These are phyloP conservation scores for Oophaga pumilio DNA, from an alignment of 2,113 vertebrate species.

Conservation along the genomic window DNA sequence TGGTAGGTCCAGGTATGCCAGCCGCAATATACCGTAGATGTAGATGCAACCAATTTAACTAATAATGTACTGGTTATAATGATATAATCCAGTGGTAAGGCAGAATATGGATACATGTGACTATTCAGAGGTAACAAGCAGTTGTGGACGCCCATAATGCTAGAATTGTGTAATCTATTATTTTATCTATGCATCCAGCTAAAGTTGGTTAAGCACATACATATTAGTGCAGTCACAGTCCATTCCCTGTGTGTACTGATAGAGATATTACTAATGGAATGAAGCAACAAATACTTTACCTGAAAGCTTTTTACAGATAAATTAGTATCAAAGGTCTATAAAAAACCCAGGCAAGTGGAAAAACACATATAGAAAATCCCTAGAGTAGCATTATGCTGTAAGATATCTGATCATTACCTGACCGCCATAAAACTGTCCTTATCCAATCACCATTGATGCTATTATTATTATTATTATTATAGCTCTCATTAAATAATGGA, in stretches of 20 bases:
- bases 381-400: background rate
- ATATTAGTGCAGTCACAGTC: background rate
- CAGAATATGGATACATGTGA: background rate
- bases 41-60: too few species aligned
- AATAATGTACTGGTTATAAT: too few species aligned
- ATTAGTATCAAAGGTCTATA: background rate
- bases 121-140: background rate
- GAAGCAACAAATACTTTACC: background rate
- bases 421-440: background rate
- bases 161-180: background rate
- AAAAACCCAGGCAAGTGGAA: background rate
- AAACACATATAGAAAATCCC: background rate
- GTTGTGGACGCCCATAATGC: background rate
- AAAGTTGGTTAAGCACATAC: background rate
- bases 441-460: background rate
- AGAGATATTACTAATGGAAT: background rate
- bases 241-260: background rate
- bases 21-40: too few species aligned
- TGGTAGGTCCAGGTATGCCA: too few species aligned
- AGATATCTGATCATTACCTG: background rate
- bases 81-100: too few species aligned
- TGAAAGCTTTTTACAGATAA: background rate
- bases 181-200: background rate
- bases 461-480: background rate
- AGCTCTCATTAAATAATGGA: background rate